Base-by-base conservation (phyloP, 2,888 invertebrate genomes). In the Galerucella pusilla region DNA sequence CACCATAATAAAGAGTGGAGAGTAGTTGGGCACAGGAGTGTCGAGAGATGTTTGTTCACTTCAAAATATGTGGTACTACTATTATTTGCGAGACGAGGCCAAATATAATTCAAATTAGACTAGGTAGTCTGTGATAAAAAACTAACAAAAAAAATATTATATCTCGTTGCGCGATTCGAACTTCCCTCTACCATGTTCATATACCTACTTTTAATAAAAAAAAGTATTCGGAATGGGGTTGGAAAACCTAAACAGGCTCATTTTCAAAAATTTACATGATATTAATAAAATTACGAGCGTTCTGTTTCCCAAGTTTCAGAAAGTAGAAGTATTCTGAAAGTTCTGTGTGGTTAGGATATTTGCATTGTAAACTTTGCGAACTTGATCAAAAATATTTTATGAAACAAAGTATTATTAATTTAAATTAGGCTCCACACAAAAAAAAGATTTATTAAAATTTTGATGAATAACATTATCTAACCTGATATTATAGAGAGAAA, bases 311-410 rank as follows among this genome's bases (percentile, higher is more conserved):
- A 20, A 60, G 61, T 69, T 61, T 54, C 65, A 61, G n/a, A 63
- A 75, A 68, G 75, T 25, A 68, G 54, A 75, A 72, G 72, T 25
- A 65, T 74, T 65, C 35, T 63, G 35, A 73, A 73, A 73, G 60
- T 76, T 73, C 42, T 73, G 73, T 76, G 67, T 76, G 64, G 68
- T 76, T 73, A 76, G 73, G 76, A 68, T 71, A 69, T 75, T 75
- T 72, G 49, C 72, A 75, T 72, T 73, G 52, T 54, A 66, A 75
- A 75, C 69, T 75, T 75, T 67, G 25, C 54, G 49, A 73, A 71
- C 57, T 71, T 75, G 61, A 70, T 73, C 71, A 68, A 61, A 70
- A 75, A 73, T 73, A 46, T 70, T 42, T 71, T 68, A 71, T 71
- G 64, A 42, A 46, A 64, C 35, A 73, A 76, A 60, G 57, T 71